phyloP scores from a whole-genome alignment of 2,888 invertebrate species.

The Hirtodrosophila duncani region DNA sequence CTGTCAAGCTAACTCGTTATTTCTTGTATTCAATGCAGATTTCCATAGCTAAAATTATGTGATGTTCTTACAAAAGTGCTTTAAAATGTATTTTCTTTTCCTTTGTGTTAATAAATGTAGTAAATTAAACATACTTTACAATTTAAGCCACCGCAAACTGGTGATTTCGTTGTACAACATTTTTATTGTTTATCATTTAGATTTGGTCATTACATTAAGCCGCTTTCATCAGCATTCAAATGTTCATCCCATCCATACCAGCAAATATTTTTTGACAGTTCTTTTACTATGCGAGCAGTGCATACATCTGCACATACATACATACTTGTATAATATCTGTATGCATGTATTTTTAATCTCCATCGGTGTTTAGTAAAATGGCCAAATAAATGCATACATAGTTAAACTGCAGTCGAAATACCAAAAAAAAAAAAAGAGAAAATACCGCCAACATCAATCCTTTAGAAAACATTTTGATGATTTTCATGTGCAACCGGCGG shows the following conservation, averaged over 20 bases:
- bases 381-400: conserved; percentile 49
- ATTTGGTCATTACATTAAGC: conserved; percentile 60
- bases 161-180: conserved; percentile 20
- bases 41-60: too few relatives aligned
- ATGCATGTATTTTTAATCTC: conserved; percentile 54
- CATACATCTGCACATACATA: conserved; percentile 1
- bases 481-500: conserved; percentile 21
- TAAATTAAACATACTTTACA: conserved; percentile 43
- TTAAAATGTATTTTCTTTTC: not conserved
- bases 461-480: conserved; percentile 34
- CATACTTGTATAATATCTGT: conserved; percentile 23
- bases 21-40: too few relatives aligned
- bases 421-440: not conserved
- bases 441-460: conserved; percentile 11
- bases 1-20: too few relatives aligned
- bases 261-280: conserved; percentile 41
- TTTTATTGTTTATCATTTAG: conserved; percentile 14
- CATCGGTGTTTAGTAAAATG: conserved; percentile 58
- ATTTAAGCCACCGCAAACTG: conserved; percentile 42
- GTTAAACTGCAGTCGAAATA: conserved; percentile 6
- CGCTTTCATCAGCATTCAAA: conserved; percentile 65
- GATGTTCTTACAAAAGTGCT: too few relatives aligned
- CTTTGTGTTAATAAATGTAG: conserved; percentile 29
- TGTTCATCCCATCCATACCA: conserved; percentile 20
- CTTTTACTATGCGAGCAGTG: conserved; percentile 35